These are phyloP conservation scores for Zeus faber DNA, from an alignment of 2,113 vertebrate genomes.

Conservation along the genomic window DNA sequence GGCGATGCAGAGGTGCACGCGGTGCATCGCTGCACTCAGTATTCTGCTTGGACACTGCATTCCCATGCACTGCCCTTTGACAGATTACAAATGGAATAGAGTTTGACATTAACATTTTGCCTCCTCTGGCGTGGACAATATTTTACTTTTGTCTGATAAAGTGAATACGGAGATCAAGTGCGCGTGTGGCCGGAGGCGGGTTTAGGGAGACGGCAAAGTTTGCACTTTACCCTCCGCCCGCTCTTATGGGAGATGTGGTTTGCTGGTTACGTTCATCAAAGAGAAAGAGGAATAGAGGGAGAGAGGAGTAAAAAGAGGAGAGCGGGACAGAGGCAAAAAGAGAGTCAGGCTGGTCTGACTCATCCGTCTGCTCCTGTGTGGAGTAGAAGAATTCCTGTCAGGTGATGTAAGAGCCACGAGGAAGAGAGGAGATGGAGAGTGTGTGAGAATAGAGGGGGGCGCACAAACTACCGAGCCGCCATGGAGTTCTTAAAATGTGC, in stretches of 20 bases:
- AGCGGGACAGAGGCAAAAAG: conserved; percentile 21
- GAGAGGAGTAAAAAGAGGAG: background rate
- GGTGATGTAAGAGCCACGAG: conserved; percentile 66
- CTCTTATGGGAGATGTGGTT: too few relatives aligned
- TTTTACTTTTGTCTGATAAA: too few relatives aligned
- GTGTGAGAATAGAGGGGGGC: conserved; percentile 14
- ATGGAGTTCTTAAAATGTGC: conserved; percentile 82
- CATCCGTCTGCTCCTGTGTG: conserved; percentile 72
- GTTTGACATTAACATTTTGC: conserved; percentile 34
- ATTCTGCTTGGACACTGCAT: conserved; percentile 9
- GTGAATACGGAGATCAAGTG: too few relatives aligned
- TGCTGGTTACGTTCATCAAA: too few relatives aligned
- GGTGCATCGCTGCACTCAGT: conserved; percentile 26
- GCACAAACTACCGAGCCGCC: conserved; percentile 42
- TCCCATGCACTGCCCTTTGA: too few relatives aligned
- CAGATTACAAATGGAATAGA: conserved; percentile 33
- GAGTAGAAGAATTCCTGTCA: conserved; percentile 66
- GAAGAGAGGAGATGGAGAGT: conserved; percentile 16
- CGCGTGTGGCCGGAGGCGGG: too few relatives aligned
- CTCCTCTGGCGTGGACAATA: conserved; percentile 16
- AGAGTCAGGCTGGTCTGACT: conserved; percentile 68
- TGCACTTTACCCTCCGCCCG: too few relatives aligned
- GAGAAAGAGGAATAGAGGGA: background rate
- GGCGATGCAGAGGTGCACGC: conserved; percentile 19
- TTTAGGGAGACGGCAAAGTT: too few relatives aligned